A percentile compares a stretch with the other conserved stretches of the same genome.
Evolutionary conservation across 2,888 invertebrate genomes (phyloP).

Genomic region (Ceramica pisi): DNA sequence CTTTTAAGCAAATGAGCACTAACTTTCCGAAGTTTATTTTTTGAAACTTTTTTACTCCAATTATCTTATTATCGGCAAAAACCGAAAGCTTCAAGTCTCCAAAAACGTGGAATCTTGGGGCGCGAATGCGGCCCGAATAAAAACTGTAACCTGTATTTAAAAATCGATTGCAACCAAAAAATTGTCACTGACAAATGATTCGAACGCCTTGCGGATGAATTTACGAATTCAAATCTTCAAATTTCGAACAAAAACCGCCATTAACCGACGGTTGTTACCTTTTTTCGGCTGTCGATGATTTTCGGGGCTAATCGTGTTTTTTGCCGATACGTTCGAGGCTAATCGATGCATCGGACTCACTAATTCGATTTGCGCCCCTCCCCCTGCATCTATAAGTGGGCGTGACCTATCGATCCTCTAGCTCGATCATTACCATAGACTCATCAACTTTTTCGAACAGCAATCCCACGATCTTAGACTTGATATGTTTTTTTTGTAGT

Average conservation of each 20-base stretch:
- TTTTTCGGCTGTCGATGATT: conserved; percentile 89
- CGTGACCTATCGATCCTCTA: conserved; percentile 87
- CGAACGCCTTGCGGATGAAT: conserved; percentile 90
- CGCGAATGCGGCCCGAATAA: conserved; percentile 64
- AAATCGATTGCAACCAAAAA: conserved; percentile 91
- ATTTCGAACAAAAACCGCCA: conserved; percentile 90
- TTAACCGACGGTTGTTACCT: conserved; percentile 87
- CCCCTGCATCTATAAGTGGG: conserved; percentile 85
- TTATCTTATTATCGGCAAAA: conserved; percentile 77
- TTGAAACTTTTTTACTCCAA: conserved; percentile 64
- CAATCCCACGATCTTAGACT: conserved; percentile 38
- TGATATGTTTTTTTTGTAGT: conserved; percentile 32
- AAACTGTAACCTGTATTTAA: conserved; percentile 89
- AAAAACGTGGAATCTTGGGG: conserved; percentile 73
- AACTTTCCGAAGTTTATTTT: conserved; percentile 60
- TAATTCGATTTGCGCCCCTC: conserved; percentile 90
- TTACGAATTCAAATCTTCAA: conserved; percentile 90
- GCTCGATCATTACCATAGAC: conserved; percentile 75
- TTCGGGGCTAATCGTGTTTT: conserved; percentile 90
- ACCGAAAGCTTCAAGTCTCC: conserved; percentile 51
- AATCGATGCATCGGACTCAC: conserved; percentile 88
- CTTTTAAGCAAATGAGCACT: conserved; percentile 62
- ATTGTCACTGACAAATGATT: conserved; percentile 91
- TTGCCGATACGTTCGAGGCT: conserved; percentile 85
- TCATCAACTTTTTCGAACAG: conserved; percentile 59